phyloP scores from a whole-genome alignment of 2,888 invertebrate genomes.

The Cyclophora albipunctata region DNA sequence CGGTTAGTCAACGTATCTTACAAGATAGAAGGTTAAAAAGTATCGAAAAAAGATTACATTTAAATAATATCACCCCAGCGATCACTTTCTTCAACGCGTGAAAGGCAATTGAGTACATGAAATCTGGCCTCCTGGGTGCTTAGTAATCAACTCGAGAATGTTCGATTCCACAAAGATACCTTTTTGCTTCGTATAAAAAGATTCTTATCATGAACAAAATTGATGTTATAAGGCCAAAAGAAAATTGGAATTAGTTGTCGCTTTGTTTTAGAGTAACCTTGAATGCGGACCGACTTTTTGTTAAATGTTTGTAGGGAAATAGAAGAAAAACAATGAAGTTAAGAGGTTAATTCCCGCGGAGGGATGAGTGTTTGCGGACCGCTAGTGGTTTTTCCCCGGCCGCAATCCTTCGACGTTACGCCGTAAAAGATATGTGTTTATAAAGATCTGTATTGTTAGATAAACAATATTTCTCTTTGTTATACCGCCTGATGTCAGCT shows the following conservation, averaged over 20 bases:
- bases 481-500: background rate
- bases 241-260: constrained; percentile 64
- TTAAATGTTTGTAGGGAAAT: no score
- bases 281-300: background rate
- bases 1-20: constrained; percentile 1
- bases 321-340: no score
- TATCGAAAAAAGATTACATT: constrained; percentile 74
- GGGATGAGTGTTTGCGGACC: no score
- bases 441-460: no score
- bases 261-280: constrained; percentile 19
- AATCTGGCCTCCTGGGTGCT: constrained; percentile 69
- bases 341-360: no score
- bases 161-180: constrained; percentile 62
- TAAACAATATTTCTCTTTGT: no score
- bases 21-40: constrained; percentile 49
- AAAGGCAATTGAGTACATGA: constrained; percentile 64
- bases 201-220: constrained; percentile 64
- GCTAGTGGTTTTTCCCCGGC: no score
- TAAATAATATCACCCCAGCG: constrained; percentile 73
- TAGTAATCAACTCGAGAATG: constrained; percentile 64
- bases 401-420: no score
- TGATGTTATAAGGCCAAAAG: constrained; percentile 54
- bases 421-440: no score
- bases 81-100: constrained; percentile 66
- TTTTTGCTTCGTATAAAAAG: constrained; percentile 64